Evolutionary conservation across 2,797 vertebrate genomes (phyloP).

Genomic region (Cynodonichthys magdalenae): DNA sequence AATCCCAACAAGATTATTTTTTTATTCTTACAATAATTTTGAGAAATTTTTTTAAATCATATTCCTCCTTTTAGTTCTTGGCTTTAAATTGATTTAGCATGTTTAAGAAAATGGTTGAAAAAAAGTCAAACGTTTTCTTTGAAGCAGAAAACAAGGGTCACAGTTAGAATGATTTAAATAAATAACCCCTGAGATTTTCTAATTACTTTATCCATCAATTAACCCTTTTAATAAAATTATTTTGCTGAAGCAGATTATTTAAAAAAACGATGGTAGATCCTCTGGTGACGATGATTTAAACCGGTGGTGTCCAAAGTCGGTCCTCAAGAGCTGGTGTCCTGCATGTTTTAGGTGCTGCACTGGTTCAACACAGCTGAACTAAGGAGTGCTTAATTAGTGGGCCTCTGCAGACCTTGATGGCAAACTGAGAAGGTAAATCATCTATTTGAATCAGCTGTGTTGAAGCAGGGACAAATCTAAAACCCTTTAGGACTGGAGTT

Average conservation of each 20-base stretch:
- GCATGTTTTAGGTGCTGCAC: too few relatives aligned
- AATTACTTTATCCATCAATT: not conserved
- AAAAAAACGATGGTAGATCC: not conserved
- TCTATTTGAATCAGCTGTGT: too few relatives aligned
- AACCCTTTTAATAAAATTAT: not conserved
- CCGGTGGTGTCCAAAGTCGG: too few relatives aligned
- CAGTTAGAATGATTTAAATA: not conserved
- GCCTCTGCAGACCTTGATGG: too few relatives aligned
- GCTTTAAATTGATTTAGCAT: constrained; percentile 8
- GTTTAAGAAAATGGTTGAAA: not conserved
- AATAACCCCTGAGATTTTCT: constrained; percentile 1
- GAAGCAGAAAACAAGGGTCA: not conserved
- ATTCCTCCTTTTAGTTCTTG: not conserved
- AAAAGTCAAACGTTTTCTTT: too few relatives aligned
- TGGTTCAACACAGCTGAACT: too few relatives aligned
- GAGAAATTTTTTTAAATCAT: not conserved
- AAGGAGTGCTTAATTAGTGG: too few relatives aligned
- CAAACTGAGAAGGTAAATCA: too few relatives aligned
- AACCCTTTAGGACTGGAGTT: too few relatives aligned
- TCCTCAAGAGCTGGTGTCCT: too few relatives aligned
- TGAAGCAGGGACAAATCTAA: too few relatives aligned
- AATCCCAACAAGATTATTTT: not conserved
- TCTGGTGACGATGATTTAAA: constrained; percentile 24
- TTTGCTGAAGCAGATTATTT: not conserved
- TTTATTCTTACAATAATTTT: not conserved